A percentile compares a stretch with the other conserved stretches of the same genome.
Conservation (phyloP, 2,797 vertebrate genomes). For the Sebastes diploproa region DNA sequence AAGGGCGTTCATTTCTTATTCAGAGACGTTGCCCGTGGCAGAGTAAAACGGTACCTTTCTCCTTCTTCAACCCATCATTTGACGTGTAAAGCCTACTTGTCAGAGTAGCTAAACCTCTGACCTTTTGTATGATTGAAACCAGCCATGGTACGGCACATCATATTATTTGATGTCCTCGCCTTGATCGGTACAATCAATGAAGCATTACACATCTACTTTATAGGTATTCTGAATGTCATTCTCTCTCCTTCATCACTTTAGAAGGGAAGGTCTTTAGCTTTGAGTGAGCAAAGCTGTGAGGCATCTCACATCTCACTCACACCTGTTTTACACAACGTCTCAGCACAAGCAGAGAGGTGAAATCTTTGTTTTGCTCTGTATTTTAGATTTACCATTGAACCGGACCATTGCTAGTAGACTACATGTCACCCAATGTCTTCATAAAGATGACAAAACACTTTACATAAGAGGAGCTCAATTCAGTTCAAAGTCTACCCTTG, state of each 20-base stretch:
- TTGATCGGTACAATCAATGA: neutral
- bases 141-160: conserved; percentile 20
- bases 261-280: conserved; percentile 26
- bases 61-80: conserved; percentile 11
- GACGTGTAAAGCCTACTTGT: conserved; percentile 39
- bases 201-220: conserved; percentile 53
- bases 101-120: conserved; percentile 43
- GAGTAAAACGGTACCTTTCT: neutral
- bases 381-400: conserved; percentile 15
- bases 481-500: neutral
- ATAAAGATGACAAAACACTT: conserved; percentile 6
- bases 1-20: neutral
- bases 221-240: conserved; percentile 48
- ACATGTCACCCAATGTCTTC: neutral
- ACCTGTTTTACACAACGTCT: neutral
- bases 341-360: neutral
- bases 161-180: conserved; percentile 49
- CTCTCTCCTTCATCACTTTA: conserved; percentile 33
- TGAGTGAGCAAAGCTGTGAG: conserved; percentile 17
- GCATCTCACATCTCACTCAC: conserved; percentile 22
- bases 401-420: neutral
- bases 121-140: conserved; percentile 57
- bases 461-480: neutral
- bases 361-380: neutral
- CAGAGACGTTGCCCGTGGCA: neutral